Evolutionary conservation across 1,140 invertebrate genomes (phyloP), one percentile per base, ranked within the genome.

Genomic region (fruit fly (Drosophila melanogaster)): DNA sequence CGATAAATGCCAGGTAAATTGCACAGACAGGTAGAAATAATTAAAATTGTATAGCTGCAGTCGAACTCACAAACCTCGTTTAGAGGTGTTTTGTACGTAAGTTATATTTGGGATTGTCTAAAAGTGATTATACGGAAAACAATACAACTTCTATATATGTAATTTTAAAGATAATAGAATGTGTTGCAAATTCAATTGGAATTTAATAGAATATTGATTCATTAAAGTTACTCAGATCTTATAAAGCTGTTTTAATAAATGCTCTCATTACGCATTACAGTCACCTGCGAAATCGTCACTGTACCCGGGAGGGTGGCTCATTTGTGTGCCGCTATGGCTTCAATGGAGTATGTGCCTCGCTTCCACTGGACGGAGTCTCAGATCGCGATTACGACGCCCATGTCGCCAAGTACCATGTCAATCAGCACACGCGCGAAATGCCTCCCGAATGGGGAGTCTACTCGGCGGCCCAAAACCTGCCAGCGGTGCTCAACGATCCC

Each of bases 401-500:
- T 91, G 95, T 98, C 46, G 94, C 94, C 53, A 95, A 96, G 86
- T 96, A 97, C 92, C 97, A 97, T 90, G 94, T 95, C 11, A 94
- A 94, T 90, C 93, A 94, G 57, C 93, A 93, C 40, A 93, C 93
- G 59, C 83, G 81, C 0, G 93, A 93, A 50, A 77, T 92, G 41
- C 90, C 93, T 6, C 94, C 95, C 14, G 93, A 95, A 55, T 97
- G 96, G 96, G 95, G 95, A 4, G 93, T 97, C 53, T 97, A 96
- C 92, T 96, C 95, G 6, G 96, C 97, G 26, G 95, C 96, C 19
- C 98, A 99, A 93, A 99, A 99, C 93, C 94, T 99, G 71, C 97
- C 98, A 22, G 98, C 98, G 53, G 97, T 99, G 58, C 94, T 99
- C 26, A 99, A 99, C 93, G 98, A 99, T 93, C 98, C 99, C 0